phyloP scores from a whole-genome alignment of 2,888 invertebrate genomes.

The Oscheius onirici region DNA sequence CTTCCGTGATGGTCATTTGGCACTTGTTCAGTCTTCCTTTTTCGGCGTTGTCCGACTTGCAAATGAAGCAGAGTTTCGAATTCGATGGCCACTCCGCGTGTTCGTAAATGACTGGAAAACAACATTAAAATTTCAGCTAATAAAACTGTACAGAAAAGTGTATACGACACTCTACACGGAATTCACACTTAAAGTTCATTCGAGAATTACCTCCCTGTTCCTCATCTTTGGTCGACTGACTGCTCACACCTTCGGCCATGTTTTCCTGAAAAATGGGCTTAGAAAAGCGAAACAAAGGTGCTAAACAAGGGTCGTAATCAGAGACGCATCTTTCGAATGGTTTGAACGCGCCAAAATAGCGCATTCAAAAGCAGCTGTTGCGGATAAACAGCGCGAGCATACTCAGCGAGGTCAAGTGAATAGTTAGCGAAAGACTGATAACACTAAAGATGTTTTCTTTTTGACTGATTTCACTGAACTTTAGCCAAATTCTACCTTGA shows the following conservation, averaged over 20 bases:
- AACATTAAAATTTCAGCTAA: too few species aligned
- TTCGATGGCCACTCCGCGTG: not conserved
- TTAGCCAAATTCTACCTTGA: too few species aligned
- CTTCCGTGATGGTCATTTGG: not conserved
- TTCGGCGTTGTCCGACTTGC: not conserved
- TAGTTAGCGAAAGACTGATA: not conserved
- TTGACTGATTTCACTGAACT: too few species aligned
- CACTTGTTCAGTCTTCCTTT: not conserved
- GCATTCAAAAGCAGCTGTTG: not conserved
- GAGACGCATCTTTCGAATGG: not conserved
- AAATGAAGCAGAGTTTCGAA: not conserved
- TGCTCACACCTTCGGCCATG: too few species aligned
- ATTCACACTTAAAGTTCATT: too few species aligned
- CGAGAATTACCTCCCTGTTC: not conserved
- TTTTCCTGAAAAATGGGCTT: not conserved
- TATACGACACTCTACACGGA: too few species aligned
- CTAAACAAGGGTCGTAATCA: not conserved
- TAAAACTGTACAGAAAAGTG: too few species aligned
- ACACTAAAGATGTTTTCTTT: too few species aligned
- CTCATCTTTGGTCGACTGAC: not conserved
- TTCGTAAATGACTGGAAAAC: not conserved
- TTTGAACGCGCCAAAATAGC: not conserved
- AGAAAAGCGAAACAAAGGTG: not conserved
- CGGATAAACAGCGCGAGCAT: conserved; percentile 4
- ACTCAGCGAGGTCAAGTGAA: not conserved